phyloP scores from a whole-genome alignment of 2,113 vertebrate genomes.

The Odontesthes bonariensis region DNA sequence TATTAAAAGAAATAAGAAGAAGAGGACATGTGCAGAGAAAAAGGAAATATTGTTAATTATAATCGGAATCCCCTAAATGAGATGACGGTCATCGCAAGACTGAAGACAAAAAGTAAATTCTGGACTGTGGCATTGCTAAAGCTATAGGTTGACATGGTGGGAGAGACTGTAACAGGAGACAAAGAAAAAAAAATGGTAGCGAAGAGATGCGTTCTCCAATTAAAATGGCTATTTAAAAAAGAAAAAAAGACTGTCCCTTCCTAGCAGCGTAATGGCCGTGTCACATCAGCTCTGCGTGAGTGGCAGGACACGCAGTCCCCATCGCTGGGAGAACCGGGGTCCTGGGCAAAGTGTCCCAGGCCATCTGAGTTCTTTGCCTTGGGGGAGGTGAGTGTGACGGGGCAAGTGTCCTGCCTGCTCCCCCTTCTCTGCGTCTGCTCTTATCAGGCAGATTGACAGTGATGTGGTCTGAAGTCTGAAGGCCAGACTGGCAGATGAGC shows the following conservation, averaged over 20 bases:
- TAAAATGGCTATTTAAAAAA: constrained; percentile 6
- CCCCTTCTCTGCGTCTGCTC: constrained; percentile 57
- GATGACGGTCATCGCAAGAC: constrained; percentile 7
- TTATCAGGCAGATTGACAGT: constrained; percentile 71
- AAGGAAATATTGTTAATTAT: not conserved
- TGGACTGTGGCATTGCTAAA: not conserved
- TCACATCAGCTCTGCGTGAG: constrained; percentile 76
- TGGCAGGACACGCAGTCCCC: constrained; percentile 65
- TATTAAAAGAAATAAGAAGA: too few relatives aligned
- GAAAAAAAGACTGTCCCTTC: constrained; percentile 39
- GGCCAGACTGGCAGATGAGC: constrained; percentile 73
- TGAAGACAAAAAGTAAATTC: not conserved
- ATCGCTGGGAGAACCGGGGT: constrained; percentile 53
- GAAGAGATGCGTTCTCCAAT: too few relatives aligned
- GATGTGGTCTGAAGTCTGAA: constrained; percentile 68
- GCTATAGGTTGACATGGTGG: not conserved
- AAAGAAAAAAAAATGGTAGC: constrained; percentile 5
- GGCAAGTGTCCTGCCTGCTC: constrained; percentile 63
- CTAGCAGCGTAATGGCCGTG: constrained; percentile 71
- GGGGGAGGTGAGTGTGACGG: constrained; percentile 72
- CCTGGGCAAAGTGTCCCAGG: constrained; percentile 62
- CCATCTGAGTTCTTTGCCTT: constrained; percentile 76
- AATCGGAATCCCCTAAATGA: not conserved
- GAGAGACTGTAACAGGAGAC: not conserved
- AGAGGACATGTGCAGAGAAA: not conserved